Conservation (phyloP, 2,113 vertebrate genomes). For the Romanogobio albipinnatus region DNA sequence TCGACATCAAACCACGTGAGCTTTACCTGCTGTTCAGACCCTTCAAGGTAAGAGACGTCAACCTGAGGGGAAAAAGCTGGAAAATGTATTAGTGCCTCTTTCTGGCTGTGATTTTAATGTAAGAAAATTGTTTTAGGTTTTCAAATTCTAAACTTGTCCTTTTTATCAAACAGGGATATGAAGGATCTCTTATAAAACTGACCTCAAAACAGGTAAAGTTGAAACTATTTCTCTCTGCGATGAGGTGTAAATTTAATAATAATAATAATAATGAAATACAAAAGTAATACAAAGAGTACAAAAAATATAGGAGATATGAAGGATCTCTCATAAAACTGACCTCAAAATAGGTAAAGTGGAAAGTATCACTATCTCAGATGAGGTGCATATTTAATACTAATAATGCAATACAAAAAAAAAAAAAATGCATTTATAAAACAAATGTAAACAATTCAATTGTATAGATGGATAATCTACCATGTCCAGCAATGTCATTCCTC, state of each 20-base stretch:
- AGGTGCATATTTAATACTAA: no score
- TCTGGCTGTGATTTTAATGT: not conserved
- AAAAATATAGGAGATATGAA: no score
- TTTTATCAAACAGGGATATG: constrained; percentile 80
- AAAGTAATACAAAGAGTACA: no score
- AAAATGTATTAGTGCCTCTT: not conserved
- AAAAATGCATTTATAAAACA: no score
- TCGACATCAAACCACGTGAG: constrained; percentile 90
- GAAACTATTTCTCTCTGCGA: no score
- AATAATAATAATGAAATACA: constrained; percentile 53
- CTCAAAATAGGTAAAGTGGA: constrained; percentile 83
- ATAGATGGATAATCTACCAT: constrained; percentile 42
- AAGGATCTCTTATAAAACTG: constrained; percentile 88
- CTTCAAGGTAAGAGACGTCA: constrained; percentile 80
- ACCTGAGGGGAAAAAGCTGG: not conserved
- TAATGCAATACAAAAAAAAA: no score
- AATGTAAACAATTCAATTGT: no score
- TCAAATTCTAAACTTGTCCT: not conserved
- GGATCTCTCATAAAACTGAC: constrained; percentile 88
- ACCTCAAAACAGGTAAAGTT: constrained; percentile 84
- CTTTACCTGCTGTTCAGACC: constrained; percentile 89
- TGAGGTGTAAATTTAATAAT: no score
- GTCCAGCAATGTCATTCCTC: not conserved
- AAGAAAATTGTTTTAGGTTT: not conserved
- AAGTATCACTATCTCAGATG: no score